phyloP scores from a whole-genome alignment of 2,113 vertebrate species.

The Rattus norvegicus region GRCr8 NC_086037.1:54605501-54606000 shows the following conservation, averaged over 20 bases:
- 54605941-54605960: not conserved
- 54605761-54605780: not conserved
- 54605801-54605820: not conserved
- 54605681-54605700: not conserved
- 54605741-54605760: not conserved
- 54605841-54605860: conserved; percentile 35
- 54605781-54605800: not conserved
- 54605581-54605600: conserved; percentile 55
- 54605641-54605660: not conserved
- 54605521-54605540: conserved; percentile 47
- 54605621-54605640: conserved; percentile 28
- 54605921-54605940: not conserved
- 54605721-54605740: not conserved
- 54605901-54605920: not conserved
- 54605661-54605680: not conserved
- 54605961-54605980: not conserved
- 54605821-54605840: conserved; percentile 9
- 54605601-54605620: conserved; percentile 43
- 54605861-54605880: not conserved
- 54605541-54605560: conserved; percentile 15
- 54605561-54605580: conserved; percentile 61
- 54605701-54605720: not conserved
- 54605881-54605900: not conserved
- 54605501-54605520: conserved; percentile 21
- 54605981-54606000: not conserved